Evolutionary conservation across 2,797 vertebrate species (phyloP).

Genomic region (Chloroceryle amazona): DNA sequence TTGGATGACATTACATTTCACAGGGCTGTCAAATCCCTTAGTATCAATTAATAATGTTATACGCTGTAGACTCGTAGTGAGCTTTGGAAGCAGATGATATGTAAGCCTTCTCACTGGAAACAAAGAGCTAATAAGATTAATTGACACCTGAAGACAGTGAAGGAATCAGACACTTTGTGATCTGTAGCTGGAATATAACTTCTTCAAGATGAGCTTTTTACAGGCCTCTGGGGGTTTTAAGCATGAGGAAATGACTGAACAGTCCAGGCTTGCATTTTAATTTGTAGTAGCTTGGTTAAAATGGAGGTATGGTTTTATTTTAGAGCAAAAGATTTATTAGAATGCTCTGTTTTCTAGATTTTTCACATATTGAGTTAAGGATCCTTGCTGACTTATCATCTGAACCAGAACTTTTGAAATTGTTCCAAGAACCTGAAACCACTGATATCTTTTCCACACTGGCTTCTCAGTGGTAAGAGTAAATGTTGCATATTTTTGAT

Average conservation of each 20-base stretch:
- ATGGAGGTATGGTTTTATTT: not conserved
- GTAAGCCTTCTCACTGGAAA: constrained; percentile 8
- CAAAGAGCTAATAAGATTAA: constrained; percentile 7
- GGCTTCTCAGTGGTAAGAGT: constrained; percentile 91
- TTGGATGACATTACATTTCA: not conserved
- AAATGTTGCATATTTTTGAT: not conserved
- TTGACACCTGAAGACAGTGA: not conserved
- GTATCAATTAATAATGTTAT: constrained; percentile 4
- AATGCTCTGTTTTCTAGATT: constrained; percentile 82
- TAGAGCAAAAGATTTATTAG: not conserved
- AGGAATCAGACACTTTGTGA: not conserved
- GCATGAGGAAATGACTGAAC: not conserved
- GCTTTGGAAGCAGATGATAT: not conserved
- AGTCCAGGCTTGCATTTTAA: not conserved
- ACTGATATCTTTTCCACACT: constrained; percentile 89
- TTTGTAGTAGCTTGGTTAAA: not conserved
- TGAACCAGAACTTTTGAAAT: constrained; percentile 90
- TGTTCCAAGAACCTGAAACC: constrained; percentile 86
- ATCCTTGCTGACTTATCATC: constrained; percentile 93
- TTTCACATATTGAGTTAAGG: constrained; percentile 93
- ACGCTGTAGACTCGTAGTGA: not conserved
- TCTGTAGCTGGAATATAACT: not conserved
- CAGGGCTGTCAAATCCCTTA: not conserved
- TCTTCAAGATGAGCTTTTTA: not conserved
- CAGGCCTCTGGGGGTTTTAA: not conserved